Percentiles rank a stretch among this genome's conserved stretches.
phyloP scores from a whole-genome alignment of 2,113 vertebrate species.

The Bujurquina vittata region DNA sequence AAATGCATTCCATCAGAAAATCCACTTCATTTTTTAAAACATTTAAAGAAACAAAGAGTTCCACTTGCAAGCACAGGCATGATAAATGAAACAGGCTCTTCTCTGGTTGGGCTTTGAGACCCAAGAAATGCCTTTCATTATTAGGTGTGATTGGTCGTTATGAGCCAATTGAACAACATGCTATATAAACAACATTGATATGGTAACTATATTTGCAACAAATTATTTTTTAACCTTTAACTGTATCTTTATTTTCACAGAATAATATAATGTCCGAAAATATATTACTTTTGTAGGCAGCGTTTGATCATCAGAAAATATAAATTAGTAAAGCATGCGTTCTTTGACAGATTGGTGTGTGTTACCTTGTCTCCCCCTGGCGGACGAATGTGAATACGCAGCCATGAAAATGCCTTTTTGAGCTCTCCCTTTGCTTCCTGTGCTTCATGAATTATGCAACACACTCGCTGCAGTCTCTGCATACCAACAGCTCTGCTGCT shows the following conservation, averaged over 20 bases:
- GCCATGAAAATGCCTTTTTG: neutral
- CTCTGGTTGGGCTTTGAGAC: constrained; percentile 9
- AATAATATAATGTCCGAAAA: neutral
- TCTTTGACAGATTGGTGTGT: rapidly evolving
- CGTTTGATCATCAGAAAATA: neutral
- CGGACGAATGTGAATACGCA: neutral
- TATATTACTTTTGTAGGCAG: neutral
- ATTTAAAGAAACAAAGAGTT: neutral
- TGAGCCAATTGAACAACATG: neutral
- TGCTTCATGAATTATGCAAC: constrained; percentile 53
- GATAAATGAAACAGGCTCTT: neutral
- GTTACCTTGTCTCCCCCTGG: constrained; percentile 23
- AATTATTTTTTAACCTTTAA: neutral
- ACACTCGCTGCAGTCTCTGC: constrained; percentile 4
- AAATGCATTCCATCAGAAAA: too few species aligned
- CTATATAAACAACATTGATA: neutral
- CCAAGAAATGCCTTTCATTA: neutral
- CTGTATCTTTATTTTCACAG: neutral
- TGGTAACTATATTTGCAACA: neutral
- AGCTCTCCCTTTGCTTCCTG: neutral
- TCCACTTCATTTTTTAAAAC: neutral
- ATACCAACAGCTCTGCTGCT: constrained; percentile 28
- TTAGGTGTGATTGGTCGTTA: constrained; percentile 28
- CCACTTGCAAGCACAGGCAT: neutral
- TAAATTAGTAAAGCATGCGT: neutral